Percentiles rank a stretch among this genome's conserved stretches.
These are phyloP conservation scores for Patiria pectinifera DNA, from an alignment of 53 echinoderm and acorn worm genomes.

Conservation along the genomic window DNA sequence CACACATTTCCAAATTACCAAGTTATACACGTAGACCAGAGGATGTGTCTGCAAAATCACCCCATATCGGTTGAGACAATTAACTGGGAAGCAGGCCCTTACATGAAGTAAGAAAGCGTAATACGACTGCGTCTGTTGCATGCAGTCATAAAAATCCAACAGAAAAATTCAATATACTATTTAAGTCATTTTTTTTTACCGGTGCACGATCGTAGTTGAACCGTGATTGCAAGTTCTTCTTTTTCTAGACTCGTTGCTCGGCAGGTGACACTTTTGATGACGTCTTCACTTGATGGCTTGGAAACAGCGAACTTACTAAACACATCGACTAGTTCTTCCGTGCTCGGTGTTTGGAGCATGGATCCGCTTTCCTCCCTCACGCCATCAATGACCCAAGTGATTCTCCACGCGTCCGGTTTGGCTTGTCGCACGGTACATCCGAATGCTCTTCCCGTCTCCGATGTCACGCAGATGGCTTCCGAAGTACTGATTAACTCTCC, in stretches of 20 bases:
- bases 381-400: background rate
- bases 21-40: too few species aligned
- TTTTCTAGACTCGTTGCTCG: background rate
- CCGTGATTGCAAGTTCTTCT: background rate
- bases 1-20: too few species aligned
- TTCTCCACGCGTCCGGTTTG: background rate
- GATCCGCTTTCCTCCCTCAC: background rate
- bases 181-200: background rate
- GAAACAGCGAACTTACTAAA: background rate
- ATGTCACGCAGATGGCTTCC: background rate
- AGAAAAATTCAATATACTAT: background rate
- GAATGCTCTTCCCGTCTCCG: background rate
- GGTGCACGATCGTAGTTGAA: background rate
- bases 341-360: background rate
- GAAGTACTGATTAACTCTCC: background rate
- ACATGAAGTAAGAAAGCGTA: too few species aligned
- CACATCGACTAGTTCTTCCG: background rate
- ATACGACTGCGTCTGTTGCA: too few species aligned
- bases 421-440: background rate
- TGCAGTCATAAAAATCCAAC: too few species aligned
- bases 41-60: too few species aligned
- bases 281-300: background rate
- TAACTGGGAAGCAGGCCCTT: too few species aligned
- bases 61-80: too few species aligned
- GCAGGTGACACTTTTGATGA: background rate